Percentiles rank a stretch among this genome's conserved stretches.
Evolutionary conservation across 1,140 invertebrate species (phyloP).

Genomic region (Myzus persicae): DNA sequence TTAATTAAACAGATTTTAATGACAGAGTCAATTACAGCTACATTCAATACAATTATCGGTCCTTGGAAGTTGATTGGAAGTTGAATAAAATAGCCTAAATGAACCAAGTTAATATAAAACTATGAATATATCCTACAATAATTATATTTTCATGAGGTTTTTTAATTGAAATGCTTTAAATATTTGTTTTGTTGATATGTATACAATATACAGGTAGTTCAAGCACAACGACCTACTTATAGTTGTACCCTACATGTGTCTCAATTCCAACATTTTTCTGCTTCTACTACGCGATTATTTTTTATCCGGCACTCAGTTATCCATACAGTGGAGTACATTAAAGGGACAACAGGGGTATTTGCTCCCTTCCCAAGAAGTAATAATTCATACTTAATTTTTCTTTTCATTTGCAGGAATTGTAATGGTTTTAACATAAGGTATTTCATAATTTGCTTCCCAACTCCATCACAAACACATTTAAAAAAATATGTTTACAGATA

Average conservation of each 20-base stretch:
- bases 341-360: no score
- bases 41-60: neutral
- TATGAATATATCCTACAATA: neutral
- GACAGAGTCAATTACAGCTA: neutral
- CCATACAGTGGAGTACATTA: no score
- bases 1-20: neutral
- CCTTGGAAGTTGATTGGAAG: neutral
- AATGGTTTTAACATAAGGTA: no score
- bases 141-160: neutral
- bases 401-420: no score
- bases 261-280: neutral
- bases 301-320: neutral
- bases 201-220: neutral
- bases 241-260: neutral
- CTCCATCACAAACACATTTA: no score
- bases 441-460: no score
- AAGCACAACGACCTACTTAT: neutral
- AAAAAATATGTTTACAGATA: no score
- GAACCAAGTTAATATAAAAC: neutral
- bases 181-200: neutral
- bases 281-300: no score
- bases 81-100: neutral
- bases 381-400: no score
- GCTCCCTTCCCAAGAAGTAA: no score
- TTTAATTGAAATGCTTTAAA: neutral